A percentile compares a stretch with the other conserved stretches of the same genome.
These are phyloP conservation scores for Sciurus niger DNA, from an alignment of 2,113 vertebrate genomes.

Conservation along the genomic window DNA sequence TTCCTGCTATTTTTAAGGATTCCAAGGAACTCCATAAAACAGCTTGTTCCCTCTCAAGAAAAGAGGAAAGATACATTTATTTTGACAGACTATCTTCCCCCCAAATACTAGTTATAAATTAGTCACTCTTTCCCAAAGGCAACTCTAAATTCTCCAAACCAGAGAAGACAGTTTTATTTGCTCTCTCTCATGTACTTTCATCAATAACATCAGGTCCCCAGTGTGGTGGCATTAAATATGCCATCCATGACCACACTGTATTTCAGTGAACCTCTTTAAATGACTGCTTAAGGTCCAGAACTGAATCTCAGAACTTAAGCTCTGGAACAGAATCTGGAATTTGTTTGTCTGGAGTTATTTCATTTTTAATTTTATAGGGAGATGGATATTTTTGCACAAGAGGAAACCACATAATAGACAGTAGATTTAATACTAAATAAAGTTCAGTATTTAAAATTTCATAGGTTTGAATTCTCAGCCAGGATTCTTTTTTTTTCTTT, in stretches of 20 bases:
- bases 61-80: constrained; percentile 59
- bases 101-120: constrained; percentile 75
- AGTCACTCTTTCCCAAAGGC: constrained; percentile 54
- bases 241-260: background rate
- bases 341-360: background rate
- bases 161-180: constrained; percentile 64
- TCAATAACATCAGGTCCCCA: background rate
- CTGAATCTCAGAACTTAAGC: background rate
- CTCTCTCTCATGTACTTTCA: background rate
- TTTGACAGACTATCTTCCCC: constrained; percentile 67
- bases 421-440: background rate
- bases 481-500: background rate
- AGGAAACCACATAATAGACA: background rate
- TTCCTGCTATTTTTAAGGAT: constrained; percentile 54
- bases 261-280: constrained; percentile 19
- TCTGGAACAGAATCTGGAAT: background rate
- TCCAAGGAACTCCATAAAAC: constrained; percentile 68
- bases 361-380: background rate
- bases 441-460: background rate
- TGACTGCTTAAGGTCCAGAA: background rate
- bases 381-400: background rate
- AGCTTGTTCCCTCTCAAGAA: constrained; percentile 68
- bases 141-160: constrained; percentile 26
- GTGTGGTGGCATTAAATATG: background rate
- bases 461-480: background rate